Evolutionary conservation across 2,888 invertebrate species (phyloP).

Genomic region (Diaphora mendica): DNA sequence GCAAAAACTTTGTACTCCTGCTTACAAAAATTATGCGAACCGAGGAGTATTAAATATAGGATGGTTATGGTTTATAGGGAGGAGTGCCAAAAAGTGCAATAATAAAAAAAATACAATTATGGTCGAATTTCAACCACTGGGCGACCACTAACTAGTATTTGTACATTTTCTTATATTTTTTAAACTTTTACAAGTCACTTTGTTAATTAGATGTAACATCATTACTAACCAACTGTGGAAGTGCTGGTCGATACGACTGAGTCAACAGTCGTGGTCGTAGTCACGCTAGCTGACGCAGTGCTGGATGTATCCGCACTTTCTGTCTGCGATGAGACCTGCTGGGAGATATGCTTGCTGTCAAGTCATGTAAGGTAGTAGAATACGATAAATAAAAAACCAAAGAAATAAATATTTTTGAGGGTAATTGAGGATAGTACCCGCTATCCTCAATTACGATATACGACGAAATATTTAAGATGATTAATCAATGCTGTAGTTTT

Average conservation of each 20-base stretch:
- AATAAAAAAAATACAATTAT: no score
- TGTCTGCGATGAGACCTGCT: conserved; percentile 18
- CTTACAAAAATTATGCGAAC: no score
- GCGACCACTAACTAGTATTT: not conserved
- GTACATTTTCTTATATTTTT: not conserved
- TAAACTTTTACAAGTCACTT: not conserved
- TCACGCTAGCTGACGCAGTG: conserved; percentile 35
- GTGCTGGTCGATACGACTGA: conserved; percentile 61
- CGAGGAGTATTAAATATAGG: no score
- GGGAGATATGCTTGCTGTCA: not conserved
- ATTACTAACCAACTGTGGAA: conserved; percentile 50
- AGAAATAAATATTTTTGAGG: no score
- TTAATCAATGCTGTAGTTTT: not conserved
- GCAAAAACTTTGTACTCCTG: no score
- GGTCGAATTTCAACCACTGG: no score
- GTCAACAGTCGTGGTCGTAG: conserved; percentile 48
- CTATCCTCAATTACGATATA: no score
- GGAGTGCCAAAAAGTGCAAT: no score
- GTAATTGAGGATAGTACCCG: no score
- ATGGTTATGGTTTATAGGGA: no score
- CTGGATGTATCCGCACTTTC: conserved; percentile 41
- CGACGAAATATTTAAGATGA: not conserved
- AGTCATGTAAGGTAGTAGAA: not conserved
- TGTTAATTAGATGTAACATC: no score
- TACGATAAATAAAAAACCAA: not conserved